Conservation (phyloP, 2,797 vertebrate species). For the Serranus cabrilla region DNA sequence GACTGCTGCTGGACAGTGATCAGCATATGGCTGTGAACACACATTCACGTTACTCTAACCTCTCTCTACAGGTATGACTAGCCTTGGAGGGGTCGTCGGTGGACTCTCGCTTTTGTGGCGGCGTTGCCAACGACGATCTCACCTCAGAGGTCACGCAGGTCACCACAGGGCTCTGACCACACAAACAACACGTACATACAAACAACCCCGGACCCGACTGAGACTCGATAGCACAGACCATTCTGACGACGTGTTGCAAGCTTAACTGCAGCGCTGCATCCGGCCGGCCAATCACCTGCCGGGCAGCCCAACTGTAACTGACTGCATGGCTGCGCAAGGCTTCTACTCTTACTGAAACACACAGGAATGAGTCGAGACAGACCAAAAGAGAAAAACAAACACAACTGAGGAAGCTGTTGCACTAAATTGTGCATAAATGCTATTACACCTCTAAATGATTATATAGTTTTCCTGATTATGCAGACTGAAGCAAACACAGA, state of each 20-base stretch:
- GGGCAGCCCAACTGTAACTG: constrained; percentile 5
- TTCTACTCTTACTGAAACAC: constrained; percentile 11
- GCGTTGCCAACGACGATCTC: constrained; percentile 85
- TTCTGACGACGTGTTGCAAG: neutral
- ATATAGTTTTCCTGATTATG: neutral
- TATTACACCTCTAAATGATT: neutral
- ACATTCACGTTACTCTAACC: neutral
- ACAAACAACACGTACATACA: constrained; percentile 14
- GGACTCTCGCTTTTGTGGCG: constrained; percentile 81
- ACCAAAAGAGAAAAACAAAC: neutral
- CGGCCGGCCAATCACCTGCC: constrained; percentile 1
- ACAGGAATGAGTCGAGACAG: neutral
- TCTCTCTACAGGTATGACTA: constrained; percentile 92
- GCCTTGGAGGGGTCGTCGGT: constrained; percentile 92
- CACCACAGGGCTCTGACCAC: constrained; percentile 84
- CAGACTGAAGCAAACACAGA: constrained; percentile 7
- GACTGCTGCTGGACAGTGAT: too few relatives aligned
- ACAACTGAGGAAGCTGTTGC: neutral
- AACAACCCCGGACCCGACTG: constrained; percentile 1
- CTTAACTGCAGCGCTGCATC: constrained; percentile 11
- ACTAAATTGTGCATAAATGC: constrained; percentile 16
- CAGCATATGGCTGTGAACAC: neutral
- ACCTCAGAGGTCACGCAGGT: constrained; percentile 90
- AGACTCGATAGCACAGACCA: constrained; percentile 12
- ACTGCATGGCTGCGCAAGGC: constrained; percentile 36